Conservation (phyloP, 2,888 invertebrate species). For the Drosophila merina region DNA sequence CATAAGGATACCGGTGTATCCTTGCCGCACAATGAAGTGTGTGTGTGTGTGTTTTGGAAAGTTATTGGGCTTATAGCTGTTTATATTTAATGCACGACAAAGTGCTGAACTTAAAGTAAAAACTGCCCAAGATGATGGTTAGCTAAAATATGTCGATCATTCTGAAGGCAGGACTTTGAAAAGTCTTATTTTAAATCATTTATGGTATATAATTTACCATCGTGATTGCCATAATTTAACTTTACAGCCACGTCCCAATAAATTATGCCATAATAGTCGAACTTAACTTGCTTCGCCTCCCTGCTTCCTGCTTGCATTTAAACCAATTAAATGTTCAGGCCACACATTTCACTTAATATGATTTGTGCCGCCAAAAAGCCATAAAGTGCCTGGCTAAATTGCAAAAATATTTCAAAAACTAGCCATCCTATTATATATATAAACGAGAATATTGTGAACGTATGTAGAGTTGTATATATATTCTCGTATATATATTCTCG, state of each 20-base stretch:
- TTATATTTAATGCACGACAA: constrained; percentile 65
- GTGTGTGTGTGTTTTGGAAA: constrained; percentile 58
- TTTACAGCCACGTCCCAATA: constrained; percentile 12
- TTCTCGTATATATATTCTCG: neutral
- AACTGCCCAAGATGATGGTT: neutral
- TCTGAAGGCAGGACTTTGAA: neutral
- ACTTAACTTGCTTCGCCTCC: constrained; percentile 25
- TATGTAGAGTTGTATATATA: constrained; percentile 6
- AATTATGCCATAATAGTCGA: constrained; percentile 21
- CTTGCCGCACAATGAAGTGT: constrained; percentile 22
- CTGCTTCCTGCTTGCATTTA: constrained; percentile 14
- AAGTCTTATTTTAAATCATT: constrained; percentile 8
- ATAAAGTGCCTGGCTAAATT: constrained; percentile 56
- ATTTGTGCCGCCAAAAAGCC: constrained; percentile 52
- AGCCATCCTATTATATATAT: constrained; percentile 39
- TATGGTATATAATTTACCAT: neutral
- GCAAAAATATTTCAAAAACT: constrained; percentile 50
- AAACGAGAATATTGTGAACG: constrained; percentile 6
- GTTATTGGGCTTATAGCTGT: constrained; percentile 72
- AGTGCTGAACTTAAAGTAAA: constrained; percentile 18
- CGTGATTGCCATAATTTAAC: constrained; percentile 8
- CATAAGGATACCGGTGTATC: constrained; percentile 13
- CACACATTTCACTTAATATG: constrained; percentile 49
- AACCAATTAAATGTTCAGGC: constrained; percentile 48
- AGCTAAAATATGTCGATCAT: neutral